Base-by-base conservation (phyloP, 1,140 invertebrate genomes). In the Harpegnathos saltator region DNA sequence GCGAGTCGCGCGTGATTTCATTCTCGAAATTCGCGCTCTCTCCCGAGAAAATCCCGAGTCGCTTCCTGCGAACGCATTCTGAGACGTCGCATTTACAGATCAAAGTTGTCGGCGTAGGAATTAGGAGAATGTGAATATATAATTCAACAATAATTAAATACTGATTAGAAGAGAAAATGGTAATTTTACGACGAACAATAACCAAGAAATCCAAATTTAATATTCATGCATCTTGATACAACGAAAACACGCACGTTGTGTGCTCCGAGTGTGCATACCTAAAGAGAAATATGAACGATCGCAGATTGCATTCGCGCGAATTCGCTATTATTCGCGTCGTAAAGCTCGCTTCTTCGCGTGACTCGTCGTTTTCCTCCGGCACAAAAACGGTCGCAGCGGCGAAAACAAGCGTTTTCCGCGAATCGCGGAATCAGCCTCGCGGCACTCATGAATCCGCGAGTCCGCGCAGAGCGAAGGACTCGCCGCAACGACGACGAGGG, bases 1-100 rank as follows among this genome's bases (percentile, higher is more conserved):
- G 29, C 29, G 29, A 33, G 29, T 59, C 22, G 38, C 58, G 11
- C 17, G 11, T 26, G 61, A 48, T 74, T 74, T 74, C 15, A 58
- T 48, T n/a, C 19, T 19, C 29, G 1, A 7, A 59, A 73, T 59
- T 24, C 7, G n/a, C 29, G 29, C 14, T 50, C 5, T 22, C 11
- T 56, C 14, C 4, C 38, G 29, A 5, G 29, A 33, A 33, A 33
- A 33, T 33, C 29, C 1, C 1, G 5, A 5, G 5, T 33, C 5
- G 5, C 29, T 33, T 33, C 5, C 29, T 33, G 29, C 29, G 29
- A 33, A 33, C n/a, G n/a, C n/a, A n/a, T n/a, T 33, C 29, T 3
- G 29, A 33, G n/a, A 33, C 29, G 29, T 33, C 5, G 5, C 29
- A 33, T 33, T 33, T 5, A 5, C 5, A 33, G n/a, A n/a, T n/a